Base-by-base conservation (phyloP, 2,113 vertebrate genomes). In the Mormyrus lacerda region DNA sequence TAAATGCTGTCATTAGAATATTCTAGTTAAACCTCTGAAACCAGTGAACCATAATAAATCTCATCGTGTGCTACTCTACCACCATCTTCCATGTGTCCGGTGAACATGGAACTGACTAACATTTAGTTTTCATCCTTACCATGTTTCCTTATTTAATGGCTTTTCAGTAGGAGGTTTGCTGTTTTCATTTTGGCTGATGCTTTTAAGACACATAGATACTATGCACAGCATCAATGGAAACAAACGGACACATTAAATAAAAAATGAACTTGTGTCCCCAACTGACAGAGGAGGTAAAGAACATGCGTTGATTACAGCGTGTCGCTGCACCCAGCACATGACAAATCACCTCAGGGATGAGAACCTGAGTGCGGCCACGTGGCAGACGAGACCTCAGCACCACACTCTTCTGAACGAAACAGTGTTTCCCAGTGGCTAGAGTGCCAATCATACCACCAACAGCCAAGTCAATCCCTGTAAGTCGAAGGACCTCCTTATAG, bases 11-110 rank as follows among this genome's bases (percentile, higher is more conserved):
- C 85, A 85, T 39, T 48, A 35, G 61, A 58, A 90, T 10, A 82
- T 88, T 85, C 86, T 13, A 73, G 65, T 92, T 79, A 89, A 91
- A 85, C 88, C 53, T 82, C 79, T 88, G 44, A 88, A 89, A 93
- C 92, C 91, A 9, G 65, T 90, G 84, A 90, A 86, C 89, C 90
- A 89, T 89, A 87, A 82, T 89, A 91, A 91, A 92, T 93, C 89
- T 90, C 35, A 88, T 90, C 89, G 87, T 88, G 90, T 92, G 89
- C 82, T 91, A 79, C 11, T 88, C 76, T 39, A 15, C 6, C 10
- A 24, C 21, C 53, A 84, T 88, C 91, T 90, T 89, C 76, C 90
- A 88, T 87, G 90, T 9, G 19, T 35, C 65, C 11, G 27, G 27
- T 35, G 65, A 73, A 73, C 39, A 45, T 45, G 13, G 8, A 73